A percentile compares a stretch with the other conserved stretches of the same genome.
Evolutionary conservation across 2,113 vertebrate genomes (phyloP).

Genomic region (Pholis gunnellus): DNA sequence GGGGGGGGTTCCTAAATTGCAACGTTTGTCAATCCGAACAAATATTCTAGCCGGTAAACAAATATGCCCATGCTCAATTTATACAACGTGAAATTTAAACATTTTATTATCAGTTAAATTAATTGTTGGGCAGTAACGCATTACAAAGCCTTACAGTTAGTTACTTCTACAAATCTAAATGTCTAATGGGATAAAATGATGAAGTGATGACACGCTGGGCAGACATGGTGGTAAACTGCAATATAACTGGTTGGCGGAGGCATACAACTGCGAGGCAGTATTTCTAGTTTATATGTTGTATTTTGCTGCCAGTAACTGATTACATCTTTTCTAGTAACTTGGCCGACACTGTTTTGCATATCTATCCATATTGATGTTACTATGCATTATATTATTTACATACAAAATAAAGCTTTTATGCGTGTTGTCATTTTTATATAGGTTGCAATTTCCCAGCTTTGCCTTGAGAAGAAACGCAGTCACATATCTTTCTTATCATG

Average conservation of each 20-base stretch:
- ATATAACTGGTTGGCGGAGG: too few relatives aligned
- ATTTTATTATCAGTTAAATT: background rate
- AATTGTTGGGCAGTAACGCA: too few relatives aligned
- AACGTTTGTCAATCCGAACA: background rate
- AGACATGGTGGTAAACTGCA: background rate
- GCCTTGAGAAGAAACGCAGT: background rate
- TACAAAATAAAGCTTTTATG: background rate
- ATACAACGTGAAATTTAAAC: background rate
- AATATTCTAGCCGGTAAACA: background rate
- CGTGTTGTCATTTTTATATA: background rate
- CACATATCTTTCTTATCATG: background rate
- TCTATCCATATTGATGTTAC: background rate
- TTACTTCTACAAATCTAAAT: too few relatives aligned
- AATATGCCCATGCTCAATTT: background rate
- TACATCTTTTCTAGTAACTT: background rate
- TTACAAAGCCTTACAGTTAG: too few relatives aligned
- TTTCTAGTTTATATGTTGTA: background rate
- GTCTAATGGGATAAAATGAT: too few relatives aligned
- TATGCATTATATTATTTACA: background rate
- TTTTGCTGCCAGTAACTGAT: background rate
- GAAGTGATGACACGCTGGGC: background rate
- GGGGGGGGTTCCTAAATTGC: background rate
- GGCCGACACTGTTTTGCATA: background rate
- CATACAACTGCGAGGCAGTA: too few relatives aligned
- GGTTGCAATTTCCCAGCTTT: background rate